Evolutionary conservation across 2,113 vertebrate genomes (phyloP).

Genomic region (Equus quagga): DNA sequence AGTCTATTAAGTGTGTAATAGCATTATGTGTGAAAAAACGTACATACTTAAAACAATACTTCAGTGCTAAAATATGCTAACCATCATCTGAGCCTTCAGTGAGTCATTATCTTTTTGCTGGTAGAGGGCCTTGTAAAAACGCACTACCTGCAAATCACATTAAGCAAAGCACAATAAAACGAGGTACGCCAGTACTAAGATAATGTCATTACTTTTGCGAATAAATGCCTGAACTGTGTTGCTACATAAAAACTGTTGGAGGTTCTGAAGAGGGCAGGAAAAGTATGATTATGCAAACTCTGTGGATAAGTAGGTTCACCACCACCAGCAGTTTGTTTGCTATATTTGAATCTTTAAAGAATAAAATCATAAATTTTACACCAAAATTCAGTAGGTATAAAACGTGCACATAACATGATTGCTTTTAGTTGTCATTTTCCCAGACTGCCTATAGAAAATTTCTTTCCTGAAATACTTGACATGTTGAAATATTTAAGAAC

Average conservation of each 20-base stretch:
- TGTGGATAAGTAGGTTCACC: background rate
- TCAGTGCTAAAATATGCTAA: too few relatives aligned
- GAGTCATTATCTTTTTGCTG: too few relatives aligned
- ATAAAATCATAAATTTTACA: background rate
- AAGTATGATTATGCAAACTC: background rate
- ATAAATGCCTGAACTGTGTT: background rate
- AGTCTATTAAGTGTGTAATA: too few relatives aligned
- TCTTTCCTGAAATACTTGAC: conserved; percentile 1
- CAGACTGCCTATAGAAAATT: background rate
- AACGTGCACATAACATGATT: background rate
- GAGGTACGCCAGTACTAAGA: background rate
- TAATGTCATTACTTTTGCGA: background rate
- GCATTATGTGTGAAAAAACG: too few relatives aligned
- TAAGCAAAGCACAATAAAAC: too few relatives aligned
- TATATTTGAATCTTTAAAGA: conserved; percentile 22
- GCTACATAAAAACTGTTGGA: background rate
- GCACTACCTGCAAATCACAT: too few relatives aligned
- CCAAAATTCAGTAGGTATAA: background rate
- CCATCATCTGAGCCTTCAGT: too few relatives aligned
- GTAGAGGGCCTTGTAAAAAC: too few relatives aligned
- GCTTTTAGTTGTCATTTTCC: background rate
- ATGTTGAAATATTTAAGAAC: background rate
- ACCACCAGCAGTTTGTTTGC: background rate
- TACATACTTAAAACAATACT: too few relatives aligned
- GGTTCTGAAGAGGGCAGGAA: background rate